These are phyloP conservation scores for Apogon talboti DNA, from an alignment of 2,797 vertebrate species.

Conservation along the genomic window DNA sequence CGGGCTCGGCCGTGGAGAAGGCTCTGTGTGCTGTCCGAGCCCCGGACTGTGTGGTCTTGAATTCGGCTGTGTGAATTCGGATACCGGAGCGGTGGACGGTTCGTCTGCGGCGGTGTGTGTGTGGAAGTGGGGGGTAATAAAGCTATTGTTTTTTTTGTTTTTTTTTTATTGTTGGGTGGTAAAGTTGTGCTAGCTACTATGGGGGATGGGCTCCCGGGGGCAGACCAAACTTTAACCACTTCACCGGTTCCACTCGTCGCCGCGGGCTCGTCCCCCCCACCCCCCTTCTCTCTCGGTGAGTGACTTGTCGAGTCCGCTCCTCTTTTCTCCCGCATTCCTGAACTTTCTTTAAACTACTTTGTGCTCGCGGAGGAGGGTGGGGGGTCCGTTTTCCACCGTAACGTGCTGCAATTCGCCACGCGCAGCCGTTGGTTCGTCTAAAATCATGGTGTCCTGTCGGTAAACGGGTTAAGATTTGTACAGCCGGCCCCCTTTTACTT, in stretches of 20 bases:
- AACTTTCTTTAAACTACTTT: slow-evolving; percentile 58
- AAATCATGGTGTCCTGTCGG: slow-evolving; percentile 35
- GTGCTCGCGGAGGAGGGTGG: background rate
- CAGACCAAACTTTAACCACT: slow-evolving; percentile 85
- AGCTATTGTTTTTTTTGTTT: slow-evolving; percentile 60
- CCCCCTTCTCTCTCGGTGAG: slow-evolving; percentile 26
- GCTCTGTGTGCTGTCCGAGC: slow-evolving; percentile 39
- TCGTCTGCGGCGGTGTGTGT: no score
- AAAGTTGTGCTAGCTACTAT: slow-evolving; percentile 76
- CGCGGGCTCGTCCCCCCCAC: slow-evolving; percentile 42
- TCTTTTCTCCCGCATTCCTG: slow-evolving; percentile 47
- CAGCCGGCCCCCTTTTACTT: slow-evolving; percentile 39
- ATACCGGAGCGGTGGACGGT: slow-evolving; percentile 6
- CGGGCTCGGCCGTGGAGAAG: slow-evolving; percentile 41
- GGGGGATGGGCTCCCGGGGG: slow-evolving; percentile 81
- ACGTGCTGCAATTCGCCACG: slow-evolving; percentile 2
- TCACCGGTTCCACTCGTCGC: slow-evolving; percentile 66
- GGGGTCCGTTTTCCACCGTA: background rate
- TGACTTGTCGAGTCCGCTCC: slow-evolving; percentile 42
- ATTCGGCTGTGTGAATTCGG: slow-evolving; percentile 45
- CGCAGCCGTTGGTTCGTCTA: background rate
- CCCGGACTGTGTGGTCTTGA: slow-evolving; percentile 14
- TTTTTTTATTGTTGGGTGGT: slow-evolving; percentile 61
- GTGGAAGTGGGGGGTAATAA: slow-evolving; percentile 39
- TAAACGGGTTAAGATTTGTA: slow-evolving; percentile 68